Evolutionary conservation across 2,797 vertebrate genomes (phyloP).

Genomic region (Morus bassanus): DNA sequence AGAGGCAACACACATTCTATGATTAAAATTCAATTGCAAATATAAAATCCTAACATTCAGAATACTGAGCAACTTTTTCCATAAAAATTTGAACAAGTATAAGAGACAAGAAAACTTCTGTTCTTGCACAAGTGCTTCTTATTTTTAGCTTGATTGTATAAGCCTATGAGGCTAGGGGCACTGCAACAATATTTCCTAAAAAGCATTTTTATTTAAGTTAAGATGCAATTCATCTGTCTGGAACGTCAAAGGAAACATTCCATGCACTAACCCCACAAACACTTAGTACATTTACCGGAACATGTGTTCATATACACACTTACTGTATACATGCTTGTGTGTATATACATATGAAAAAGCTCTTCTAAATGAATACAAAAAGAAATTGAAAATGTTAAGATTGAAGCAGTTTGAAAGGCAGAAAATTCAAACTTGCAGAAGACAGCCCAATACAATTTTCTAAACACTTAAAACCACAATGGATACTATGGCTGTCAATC

Average conservation of each 20-base stretch:
- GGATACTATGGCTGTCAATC: neutral
- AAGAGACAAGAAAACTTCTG: neutral
- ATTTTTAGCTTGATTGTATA: neutral
- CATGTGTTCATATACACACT: conserved; percentile 57
- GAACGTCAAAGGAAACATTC: neutral
- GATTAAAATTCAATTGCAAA: neutral
- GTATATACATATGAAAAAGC: conserved; percentile 40
- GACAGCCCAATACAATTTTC: neutral
- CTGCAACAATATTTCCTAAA: neutral
- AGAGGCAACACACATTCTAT: neutral
- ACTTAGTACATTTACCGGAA: neutral
- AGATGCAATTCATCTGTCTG: neutral
- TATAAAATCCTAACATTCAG: neutral
- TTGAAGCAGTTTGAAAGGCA: neutral
- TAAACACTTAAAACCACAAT: neutral
- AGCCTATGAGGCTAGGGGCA: neutral
- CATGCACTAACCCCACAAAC: conserved; percentile 63
- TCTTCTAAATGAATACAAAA: conserved; percentile 23
- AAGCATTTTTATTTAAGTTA: neutral
- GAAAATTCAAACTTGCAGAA: conserved; percentile 34
- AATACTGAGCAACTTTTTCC: neutral
- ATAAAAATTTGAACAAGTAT: neutral
- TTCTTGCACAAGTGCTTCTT: neutral
- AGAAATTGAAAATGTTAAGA: neutral
- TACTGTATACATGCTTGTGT: conserved; percentile 38